Evolutionary conservation across 2,888 invertebrate species (phyloP).

Genomic region (Chloromyia formosa): DNA sequence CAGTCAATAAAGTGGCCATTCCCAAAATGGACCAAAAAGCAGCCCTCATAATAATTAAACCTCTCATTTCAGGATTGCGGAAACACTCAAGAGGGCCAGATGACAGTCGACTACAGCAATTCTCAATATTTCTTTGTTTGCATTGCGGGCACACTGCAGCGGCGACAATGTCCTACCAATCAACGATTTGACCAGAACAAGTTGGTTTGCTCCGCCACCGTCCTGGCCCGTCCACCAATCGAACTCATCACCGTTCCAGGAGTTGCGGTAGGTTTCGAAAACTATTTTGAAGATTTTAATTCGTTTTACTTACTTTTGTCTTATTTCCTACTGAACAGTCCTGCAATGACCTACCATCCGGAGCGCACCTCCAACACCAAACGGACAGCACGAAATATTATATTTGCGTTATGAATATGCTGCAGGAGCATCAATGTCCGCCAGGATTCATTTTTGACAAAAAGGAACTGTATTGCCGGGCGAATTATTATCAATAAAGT

Average conservation of each 20-base stretch:
- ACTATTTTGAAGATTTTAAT: background rate
- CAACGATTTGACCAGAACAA: background rate
- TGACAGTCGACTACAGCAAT: background rate
- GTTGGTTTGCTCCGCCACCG: background rate
- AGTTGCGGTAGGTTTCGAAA: background rate
- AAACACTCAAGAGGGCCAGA: background rate
- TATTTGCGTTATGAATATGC: slow-evolving; percentile 35
- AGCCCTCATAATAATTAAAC: too few species aligned
- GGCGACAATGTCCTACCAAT: background rate
- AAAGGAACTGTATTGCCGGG: background rate
- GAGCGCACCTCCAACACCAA: slow-evolving; percentile 26
- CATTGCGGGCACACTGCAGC: background rate
- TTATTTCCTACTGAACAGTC: background rate
- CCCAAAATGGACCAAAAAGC: too few species aligned
- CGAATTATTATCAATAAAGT: too few species aligned
- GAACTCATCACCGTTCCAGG: background rate
- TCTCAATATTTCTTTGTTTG: slow-evolving; percentile 19
- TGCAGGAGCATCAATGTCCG: slow-evolving; percentile 24
- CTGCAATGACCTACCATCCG: slow-evolving; percentile 18
- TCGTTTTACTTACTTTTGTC: background rate
- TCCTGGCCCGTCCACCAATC: background rate
- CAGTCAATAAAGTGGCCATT: too few species aligned
- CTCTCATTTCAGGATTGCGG: background rate
- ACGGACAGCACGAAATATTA: slow-evolving; percentile 37
- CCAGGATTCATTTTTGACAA: slow-evolving; percentile 20